phyloP scores from a whole-genome alignment of 1,140 invertebrate genomes.

The Eueides isabella region DNA sequence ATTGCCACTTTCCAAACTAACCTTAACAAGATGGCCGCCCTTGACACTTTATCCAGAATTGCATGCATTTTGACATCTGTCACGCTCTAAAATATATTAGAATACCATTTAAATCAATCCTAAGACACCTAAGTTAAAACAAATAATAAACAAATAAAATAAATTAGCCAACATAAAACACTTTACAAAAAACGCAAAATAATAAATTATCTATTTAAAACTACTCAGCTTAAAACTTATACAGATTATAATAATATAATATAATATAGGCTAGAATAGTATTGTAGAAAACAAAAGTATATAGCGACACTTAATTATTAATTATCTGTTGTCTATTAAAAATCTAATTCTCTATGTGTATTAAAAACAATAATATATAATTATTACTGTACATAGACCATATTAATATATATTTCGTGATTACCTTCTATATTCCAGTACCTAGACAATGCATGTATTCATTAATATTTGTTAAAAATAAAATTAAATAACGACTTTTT shows the following conservation, averaged over 20 bases:
- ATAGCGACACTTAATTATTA: constrained; percentile 6
- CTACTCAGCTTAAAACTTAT: constrained; percentile 21
- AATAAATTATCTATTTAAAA: constrained; percentile 19
- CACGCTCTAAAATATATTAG: constrained; percentile 75
- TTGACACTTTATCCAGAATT: constrained; percentile 69
- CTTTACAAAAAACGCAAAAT: constrained; percentile 21
- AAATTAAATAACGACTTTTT: neutral
- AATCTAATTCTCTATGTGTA: constrained; percentile 13
- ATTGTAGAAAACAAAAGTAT: constrained; percentile 15
- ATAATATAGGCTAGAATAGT: neutral
- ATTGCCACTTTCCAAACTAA: constrained; percentile 41
- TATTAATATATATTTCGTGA: constrained; percentile 12
- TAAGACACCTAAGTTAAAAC: constrained; percentile 23
- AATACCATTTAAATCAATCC: constrained; percentile 46
- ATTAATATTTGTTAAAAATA: constrained; percentile 4
- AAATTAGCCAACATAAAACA: constrained; percentile 21
- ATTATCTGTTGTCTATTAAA: constrained; percentile 16
- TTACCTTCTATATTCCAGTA: constrained; percentile 36
- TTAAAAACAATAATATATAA: constrained; percentile 14
- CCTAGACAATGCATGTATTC: constrained; percentile 21
- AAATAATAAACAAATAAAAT: constrained; percentile 29
- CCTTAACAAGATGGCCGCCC: constrained; percentile 74
- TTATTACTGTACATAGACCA: neutral
- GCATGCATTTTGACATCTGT: constrained; percentile 76
- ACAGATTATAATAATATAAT: constrained; percentile 23